Conservation (phyloP, 1,140 invertebrate species). For the Nomia melanderi region DNA sequence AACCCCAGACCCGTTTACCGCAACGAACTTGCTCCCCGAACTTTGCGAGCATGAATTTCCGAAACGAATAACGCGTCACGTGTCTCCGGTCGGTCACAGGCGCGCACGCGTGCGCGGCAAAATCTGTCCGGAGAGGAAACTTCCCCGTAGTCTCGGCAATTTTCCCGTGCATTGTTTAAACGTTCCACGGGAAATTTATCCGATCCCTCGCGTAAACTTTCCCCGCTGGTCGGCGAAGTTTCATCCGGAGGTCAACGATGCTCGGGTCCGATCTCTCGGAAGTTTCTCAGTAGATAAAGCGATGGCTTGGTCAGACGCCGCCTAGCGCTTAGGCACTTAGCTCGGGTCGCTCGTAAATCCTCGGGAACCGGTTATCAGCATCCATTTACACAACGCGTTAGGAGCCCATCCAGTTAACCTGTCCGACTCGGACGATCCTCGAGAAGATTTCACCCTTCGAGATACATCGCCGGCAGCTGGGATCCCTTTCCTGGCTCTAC, state of each 20-base stretch:
- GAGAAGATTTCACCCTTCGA: too few relatives aligned
- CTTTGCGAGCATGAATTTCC: neutral
- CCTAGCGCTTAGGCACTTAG: neutral
- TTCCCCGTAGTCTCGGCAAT: neutral
- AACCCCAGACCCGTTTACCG: neutral
- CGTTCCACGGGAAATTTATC: conserved; percentile 1
- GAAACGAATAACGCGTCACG: conserved; percentile 11
- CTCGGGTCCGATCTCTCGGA: neutral
- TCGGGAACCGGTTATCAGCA: neutral
- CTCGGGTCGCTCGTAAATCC: too few relatives aligned
- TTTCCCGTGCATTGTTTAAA: neutral
- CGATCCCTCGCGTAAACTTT: neutral
- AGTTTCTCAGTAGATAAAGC: conserved; percentile 22
- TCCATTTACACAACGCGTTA: neutral
- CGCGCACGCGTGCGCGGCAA: too few relatives aligned
- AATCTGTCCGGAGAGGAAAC: neutral
- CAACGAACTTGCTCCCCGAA: neutral
- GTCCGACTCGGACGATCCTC: too few relatives aligned
- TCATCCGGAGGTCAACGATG: neutral
- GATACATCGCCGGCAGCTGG: too few relatives aligned
- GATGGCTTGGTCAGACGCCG: conserved; percentile 23
- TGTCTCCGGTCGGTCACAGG: too few relatives aligned
- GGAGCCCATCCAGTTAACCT: too few relatives aligned
- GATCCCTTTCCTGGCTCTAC: too few relatives aligned
- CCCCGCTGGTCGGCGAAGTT: neutral